Evolutionary conservation across 2,797 vertebrate genomes (phyloP).

Genomic region (Streptopelia turtur): DNA sequence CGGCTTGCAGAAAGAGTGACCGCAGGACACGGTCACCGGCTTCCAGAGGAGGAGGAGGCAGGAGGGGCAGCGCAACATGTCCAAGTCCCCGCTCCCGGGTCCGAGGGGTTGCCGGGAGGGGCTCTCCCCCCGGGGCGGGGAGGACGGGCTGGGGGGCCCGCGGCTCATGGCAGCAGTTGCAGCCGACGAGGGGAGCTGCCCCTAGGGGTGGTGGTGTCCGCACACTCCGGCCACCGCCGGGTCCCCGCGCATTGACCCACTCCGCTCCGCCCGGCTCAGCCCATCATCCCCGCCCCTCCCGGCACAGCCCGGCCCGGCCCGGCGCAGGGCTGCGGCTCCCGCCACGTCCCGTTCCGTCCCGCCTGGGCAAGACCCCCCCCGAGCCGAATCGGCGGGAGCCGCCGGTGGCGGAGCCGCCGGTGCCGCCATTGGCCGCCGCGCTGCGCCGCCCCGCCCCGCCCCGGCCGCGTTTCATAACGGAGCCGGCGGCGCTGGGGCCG

Average conservation of each 20-base stretch:
- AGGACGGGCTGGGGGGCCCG: not conserved
- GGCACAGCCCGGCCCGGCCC: not conserved
- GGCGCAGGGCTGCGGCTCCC: not conserved
- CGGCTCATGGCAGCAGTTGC: not conserved
- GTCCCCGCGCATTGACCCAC: not conserved
- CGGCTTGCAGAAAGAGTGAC: slow-evolving; percentile 87
- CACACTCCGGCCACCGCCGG: not conserved
- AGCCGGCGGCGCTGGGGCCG: not conserved
- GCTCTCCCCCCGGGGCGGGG: not conserved
- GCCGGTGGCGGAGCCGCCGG: not conserved
- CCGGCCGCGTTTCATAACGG: slow-evolving; percentile 47
- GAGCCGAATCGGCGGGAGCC: not conserved
- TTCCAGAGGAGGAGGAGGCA: slow-evolving; percentile 85
- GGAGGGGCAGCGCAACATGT: slow-evolving; percentile 83
- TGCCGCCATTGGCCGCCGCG: not conserved
- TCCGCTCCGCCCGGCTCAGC: not conserved
- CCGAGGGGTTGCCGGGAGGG: not conserved
- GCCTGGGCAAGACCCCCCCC: not conserved
- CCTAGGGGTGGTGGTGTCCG: not conserved
- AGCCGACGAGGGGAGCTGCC: not conserved
- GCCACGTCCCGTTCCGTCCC: not conserved
- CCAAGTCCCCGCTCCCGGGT: slow-evolving; percentile 66
- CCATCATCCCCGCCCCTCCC: not conserved
- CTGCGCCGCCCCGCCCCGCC: not conserved
- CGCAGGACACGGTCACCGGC: slow-evolving; percentile 87